These are phyloP conservation scores for Sebastes matsubarae DNA, from an alignment of 2,797 vertebrate genomes.

Conservation along the genomic window DNA sequence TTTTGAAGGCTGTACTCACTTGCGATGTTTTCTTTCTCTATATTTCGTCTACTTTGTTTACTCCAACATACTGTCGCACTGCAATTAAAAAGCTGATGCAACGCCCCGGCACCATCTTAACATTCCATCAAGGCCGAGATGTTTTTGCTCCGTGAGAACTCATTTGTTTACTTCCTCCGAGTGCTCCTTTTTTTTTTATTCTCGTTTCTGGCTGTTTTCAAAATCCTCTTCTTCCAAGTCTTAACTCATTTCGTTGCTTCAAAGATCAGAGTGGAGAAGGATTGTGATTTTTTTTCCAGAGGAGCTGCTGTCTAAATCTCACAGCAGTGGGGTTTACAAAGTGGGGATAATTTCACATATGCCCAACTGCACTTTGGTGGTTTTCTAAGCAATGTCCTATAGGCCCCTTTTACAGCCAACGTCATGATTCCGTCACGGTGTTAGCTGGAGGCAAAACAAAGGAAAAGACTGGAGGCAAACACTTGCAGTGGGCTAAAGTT, in stretches of 20 bases:
- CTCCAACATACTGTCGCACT: slow-evolving; percentile 10
- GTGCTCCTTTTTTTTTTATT: slow-evolving; percentile 14
- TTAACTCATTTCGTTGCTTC: slow-evolving; percentile 34
- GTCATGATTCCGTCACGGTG: too few species aligned
- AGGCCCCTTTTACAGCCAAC: neutral
- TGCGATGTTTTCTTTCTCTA: slow-evolving; percentile 32
- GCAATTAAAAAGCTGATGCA: slow-evolving; percentile 58
- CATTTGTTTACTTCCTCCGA: slow-evolving; percentile 44
- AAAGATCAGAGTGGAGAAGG: slow-evolving; percentile 38
- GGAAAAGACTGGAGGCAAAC: too few species aligned
- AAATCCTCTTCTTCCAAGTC: slow-evolving; percentile 52
- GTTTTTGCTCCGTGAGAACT: slow-evolving; percentile 22
- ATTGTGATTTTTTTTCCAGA: slow-evolving; percentile 29
- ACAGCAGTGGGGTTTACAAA: slow-evolving; percentile 21
- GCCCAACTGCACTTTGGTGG: neutral
- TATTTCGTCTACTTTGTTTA: slow-evolving; percentile 46
- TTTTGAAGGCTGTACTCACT: slow-evolving; percentile 18
- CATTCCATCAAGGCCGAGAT: slow-evolving; percentile 44
- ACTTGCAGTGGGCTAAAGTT: too few species aligned
- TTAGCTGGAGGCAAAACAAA: too few species aligned
- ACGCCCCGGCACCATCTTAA: slow-evolving; percentile 21
- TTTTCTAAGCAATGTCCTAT: neutral
- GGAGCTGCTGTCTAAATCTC: slow-evolving; percentile 19
- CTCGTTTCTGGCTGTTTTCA: slow-evolving; percentile 30
- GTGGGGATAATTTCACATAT: slow-evolving; percentile 9